Evolutionary conservation across 2,797 vertebrate species (phyloP), one percentile per base, ranked within the genome.

Genomic region (Chaunax sp.): DNA sequence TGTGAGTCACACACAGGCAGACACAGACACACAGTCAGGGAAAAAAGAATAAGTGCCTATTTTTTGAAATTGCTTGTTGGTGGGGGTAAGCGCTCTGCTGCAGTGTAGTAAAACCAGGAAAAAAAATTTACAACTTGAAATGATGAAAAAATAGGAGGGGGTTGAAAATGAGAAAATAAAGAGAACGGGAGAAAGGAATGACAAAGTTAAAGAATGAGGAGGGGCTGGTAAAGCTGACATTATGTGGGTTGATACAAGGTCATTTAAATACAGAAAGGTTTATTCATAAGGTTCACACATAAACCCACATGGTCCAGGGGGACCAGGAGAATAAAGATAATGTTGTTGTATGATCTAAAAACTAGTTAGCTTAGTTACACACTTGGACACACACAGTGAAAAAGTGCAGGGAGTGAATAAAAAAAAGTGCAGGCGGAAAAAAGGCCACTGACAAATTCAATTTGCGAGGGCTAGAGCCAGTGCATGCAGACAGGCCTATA

Each of bases 391-490:
- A 67, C 46, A 64, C 44, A 13, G 52, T 22, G 52, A 50, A 67
- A 78, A 68, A 71, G 66, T 77, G 65, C 77, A 77, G 56, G 20
- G 51, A 82, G 72, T n/a, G 51, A 53, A 68, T 78, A 56, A 50
- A 77, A 64, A 53, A 74, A 63, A 47, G 54, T 1, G 1, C 44
- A 63, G 47, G 33, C 19, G 40, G 60, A 54, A 68, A 77, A 61
- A 78, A 80, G 44, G 25, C 54, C 50, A 50, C 78, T 85, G 86
- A 89, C 87, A 89, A 86, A 84, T 92, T 89, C 85, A 88, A 87
- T 92, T 90, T 89, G 79, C 75, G 53, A 64, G 56, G 79, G 80
- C 72, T 74, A 19, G 64, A 86, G 81, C 74, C 75, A 49, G 74
- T 40, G 69, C 77, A 86, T 67, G 76, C 67, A 85, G 88, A 88